Percentiles rank a stretch among this genome's conserved stretches.
These are phyloP conservation scores for Lasius platythorax DNA, from an alignment of 2,888 invertebrate species.

Conservation along the genomic window DNA sequence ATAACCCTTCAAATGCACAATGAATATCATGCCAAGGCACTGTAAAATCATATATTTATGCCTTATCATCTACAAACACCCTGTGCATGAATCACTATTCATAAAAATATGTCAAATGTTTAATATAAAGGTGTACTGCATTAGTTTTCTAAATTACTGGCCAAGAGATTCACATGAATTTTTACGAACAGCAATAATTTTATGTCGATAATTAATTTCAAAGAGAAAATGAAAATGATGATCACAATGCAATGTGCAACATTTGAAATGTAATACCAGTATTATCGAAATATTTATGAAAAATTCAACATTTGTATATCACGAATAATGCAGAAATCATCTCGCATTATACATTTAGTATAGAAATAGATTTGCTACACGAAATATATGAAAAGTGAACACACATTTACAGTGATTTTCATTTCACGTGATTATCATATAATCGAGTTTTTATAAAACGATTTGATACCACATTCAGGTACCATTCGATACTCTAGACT, in stretches of 20 bases:
- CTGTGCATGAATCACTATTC: constrained; percentile 1
- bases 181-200: constrained; percentile 5
- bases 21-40: constrained; percentile 63
- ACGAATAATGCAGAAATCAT: constrained; percentile 6
- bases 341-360: constrained; percentile 38
- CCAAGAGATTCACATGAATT: constrained; percentile 8
- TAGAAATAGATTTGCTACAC: constrained; percentile 59
- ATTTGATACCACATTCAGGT: constrained; percentile 39
- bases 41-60: constrained; percentile 46
- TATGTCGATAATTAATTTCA: not conserved
- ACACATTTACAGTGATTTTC: constrained; percentile 67
- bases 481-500: not conserved
- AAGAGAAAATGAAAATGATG: constrained; percentile 25
- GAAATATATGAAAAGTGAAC: constrained; percentile 71
- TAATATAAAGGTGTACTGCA: constrained; percentile 14
- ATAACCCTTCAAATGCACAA: constrained; percentile 8
- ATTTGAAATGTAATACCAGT: not conserved
- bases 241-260: not conserved
- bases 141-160: constrained; percentile 1
- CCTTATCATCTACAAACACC: constrained; percentile 25
- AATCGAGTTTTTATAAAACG: constrained; percentile 48
- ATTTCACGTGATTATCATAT: constrained; percentile 30
- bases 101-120: constrained; percentile 31
- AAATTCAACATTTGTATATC: constrained; percentile 10
- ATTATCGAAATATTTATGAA: constrained; percentile 20